These are phyloP conservation scores for Peromyscus eremicus DNA, from an alignment of 2,797 vertebrate species.

Conservation along the genomic window DNA sequence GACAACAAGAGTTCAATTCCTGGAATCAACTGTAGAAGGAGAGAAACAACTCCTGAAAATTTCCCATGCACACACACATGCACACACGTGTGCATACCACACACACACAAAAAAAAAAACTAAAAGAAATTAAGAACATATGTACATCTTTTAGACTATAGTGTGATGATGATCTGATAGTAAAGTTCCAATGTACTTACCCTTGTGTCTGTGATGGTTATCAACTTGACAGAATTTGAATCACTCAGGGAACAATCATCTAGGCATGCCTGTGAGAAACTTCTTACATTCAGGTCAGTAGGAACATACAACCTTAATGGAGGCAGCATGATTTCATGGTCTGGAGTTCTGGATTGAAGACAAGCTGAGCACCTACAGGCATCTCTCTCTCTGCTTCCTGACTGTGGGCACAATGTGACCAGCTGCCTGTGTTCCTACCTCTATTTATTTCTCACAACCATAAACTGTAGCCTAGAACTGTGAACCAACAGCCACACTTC, in stretches of 20 bases:
- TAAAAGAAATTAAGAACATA: neutral
- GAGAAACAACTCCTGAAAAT: neutral
- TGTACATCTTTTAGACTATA: conserved; percentile 27
- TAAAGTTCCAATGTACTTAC: neutral
- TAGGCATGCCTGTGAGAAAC: neutral
- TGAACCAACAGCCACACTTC: neutral
- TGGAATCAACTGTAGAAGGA: neutral
- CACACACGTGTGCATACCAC: neutral
- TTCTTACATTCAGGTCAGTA: neutral
- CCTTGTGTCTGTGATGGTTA: neutral
- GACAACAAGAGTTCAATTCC: neutral
- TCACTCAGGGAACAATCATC: neutral
- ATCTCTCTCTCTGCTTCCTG: neutral
- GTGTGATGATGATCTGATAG: neutral
- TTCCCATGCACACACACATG: neutral
- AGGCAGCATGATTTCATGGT: neutral
- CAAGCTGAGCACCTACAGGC: neutral
- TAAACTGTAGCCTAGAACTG: neutral
- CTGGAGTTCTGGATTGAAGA: neutral
- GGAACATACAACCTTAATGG: neutral
- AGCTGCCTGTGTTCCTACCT: neutral
- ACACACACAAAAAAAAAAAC: neutral
- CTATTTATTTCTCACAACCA: neutral
- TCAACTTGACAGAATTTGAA: neutral
- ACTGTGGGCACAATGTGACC: neutral